Evolutionary conservation across 2,797 vertebrate genomes (phyloP).

Genomic region (Gephyroberyx darwinii): DNA sequence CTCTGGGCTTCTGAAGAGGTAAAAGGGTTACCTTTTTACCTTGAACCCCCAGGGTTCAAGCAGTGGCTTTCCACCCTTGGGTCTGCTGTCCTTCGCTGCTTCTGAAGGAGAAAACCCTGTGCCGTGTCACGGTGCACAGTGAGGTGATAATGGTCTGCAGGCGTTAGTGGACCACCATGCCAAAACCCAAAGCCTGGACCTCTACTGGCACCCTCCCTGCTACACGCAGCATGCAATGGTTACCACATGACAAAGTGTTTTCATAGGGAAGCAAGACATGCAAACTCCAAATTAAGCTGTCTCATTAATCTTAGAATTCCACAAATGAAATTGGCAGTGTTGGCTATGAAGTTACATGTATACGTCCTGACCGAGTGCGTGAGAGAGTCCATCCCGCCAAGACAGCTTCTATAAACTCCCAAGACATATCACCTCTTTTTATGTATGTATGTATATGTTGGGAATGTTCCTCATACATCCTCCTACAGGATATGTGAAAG

Average conservation of each 20-base stretch:
- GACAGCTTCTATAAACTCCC: slow-evolving; percentile 31
- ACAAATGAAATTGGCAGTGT: not conserved
- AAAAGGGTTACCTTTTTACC: too few relatives aligned
- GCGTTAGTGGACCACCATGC: slow-evolving; percentile 48
- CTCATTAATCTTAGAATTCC: slow-evolving; percentile 14
- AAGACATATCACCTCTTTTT: not conserved
- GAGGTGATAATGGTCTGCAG: slow-evolving; percentile 61
- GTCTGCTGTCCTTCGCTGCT: not conserved
- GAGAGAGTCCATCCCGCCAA: slow-evolving; percentile 10
- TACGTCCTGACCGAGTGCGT: slow-evolving; percentile 18
- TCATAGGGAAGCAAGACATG: slow-evolving; percentile 10
- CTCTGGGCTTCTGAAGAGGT: slow-evolving; percentile 8
- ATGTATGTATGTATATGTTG: slow-evolving; percentile 7
- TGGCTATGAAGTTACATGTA: slow-evolving; percentile 5
- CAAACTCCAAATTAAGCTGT: slow-evolving; percentile 20
- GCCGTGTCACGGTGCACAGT: slow-evolving; percentile 39
- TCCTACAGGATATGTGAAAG: slow-evolving; percentile 15
- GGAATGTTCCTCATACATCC: slow-evolving; percentile 32
- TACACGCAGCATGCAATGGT: slow-evolving; percentile 13
- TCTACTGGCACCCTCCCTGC: slow-evolving; percentile 5
- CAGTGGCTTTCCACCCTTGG: not conserved
- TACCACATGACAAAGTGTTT: slow-evolving; percentile 18
- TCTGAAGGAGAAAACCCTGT: slow-evolving; percentile 20
- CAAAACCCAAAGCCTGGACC: slow-evolving; percentile 14
- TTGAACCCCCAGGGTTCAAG: too few relatives aligned